Evolutionary conservation across 2,113 vertebrate genomes (phyloP), one percentile per base, ranked within the genome.

Genomic region (Thymallus thymallus): DNA sequence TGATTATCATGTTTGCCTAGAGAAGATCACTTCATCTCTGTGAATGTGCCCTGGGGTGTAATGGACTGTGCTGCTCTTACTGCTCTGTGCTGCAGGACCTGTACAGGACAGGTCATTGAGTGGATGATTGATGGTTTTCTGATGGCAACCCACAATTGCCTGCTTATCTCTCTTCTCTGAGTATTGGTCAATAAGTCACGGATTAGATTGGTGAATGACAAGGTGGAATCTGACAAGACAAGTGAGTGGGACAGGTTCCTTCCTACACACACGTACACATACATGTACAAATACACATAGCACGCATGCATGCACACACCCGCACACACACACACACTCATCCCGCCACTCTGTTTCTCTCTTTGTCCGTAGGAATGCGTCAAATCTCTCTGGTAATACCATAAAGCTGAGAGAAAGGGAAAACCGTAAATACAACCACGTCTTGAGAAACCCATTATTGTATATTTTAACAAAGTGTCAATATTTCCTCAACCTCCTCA

Each of bases 191-290:
- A 55, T 46, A 29, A 87, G 89, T 90, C 88, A 83, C 32, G 74
- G 89, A 91, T 90, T 84, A 90, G 84, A 87, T 88, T 81, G 80
- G 83, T 55, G 70, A 69, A 71, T 60, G 80, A 85, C 82, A 65
- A 69, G 78, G 77, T 76, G 83, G 84, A 87, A 82, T 82, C 80
- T 82, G 75, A 69, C 79, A 80, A 79, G 86, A 69, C 78, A 79
- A 79, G 87, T 84, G 80, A 86, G 75, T 70, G 58, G 82, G 88
- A 85, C 82, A 72, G 80, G 82, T 88, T 89, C 81, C 82, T 80
- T 79, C 71, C 32, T 71, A 67, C 9, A 10, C 35, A 41, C 35
- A 41, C n/a, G n/a, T n/a, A n/a, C 9, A 41, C 9, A 41, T 0
- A 41, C 35, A 9, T 7, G 9, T 10, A 9, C 7, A 41, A 41